Base-by-base conservation (phyloP, 2,888 invertebrate species). In the Eupithecia inturbata region DNA sequence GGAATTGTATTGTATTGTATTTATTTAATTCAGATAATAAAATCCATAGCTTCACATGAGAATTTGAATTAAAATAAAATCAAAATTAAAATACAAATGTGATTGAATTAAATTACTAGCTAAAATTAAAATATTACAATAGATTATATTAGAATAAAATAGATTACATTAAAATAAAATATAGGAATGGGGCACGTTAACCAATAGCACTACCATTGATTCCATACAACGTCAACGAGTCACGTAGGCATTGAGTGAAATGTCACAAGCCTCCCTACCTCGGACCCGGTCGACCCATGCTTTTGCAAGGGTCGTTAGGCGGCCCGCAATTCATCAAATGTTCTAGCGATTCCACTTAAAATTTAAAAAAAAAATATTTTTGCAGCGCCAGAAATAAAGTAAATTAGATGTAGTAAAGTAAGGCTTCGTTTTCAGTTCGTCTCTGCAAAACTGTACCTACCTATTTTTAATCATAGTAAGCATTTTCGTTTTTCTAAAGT, bases 201-300 rank as follows among this genome's bases (percentile, higher is more conserved):
- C 19, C 22, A 22, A 12, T 53, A 22, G 22, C 22, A 26, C 3
- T n/a, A n/a, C 53, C 22, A 53, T 63, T n/a, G 62, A 63, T 63
- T 33, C 63, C 16, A 4, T 31, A 19, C 62, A 62, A 16, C n/a
- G 63, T n/a, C 64, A 22, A 73, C 70, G 76, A 79, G 80, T 81
- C 80, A 79, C 79, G 80, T 81, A 79, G 76, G 64, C 22, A 26
- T 68, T 71, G 68, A 79, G 68, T 79, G 76, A 73, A 77, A 79
- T 75, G 71, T 76, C 71, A 73, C 63, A 33, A 10, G 67, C 60
- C 57, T 26, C 16, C 5, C 39, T 36, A 33, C 53, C 26, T 7
- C 19, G 49, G 26, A 22, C 41, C 63, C 63, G 36, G 53, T 70
- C n/a, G 69, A 69, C 71, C 74, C 74, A 9, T 9, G 19, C 62